Base-by-base conservation (phyloP, 2,797 vertebrate species). In the Cyprinodon diabolis region DNA sequence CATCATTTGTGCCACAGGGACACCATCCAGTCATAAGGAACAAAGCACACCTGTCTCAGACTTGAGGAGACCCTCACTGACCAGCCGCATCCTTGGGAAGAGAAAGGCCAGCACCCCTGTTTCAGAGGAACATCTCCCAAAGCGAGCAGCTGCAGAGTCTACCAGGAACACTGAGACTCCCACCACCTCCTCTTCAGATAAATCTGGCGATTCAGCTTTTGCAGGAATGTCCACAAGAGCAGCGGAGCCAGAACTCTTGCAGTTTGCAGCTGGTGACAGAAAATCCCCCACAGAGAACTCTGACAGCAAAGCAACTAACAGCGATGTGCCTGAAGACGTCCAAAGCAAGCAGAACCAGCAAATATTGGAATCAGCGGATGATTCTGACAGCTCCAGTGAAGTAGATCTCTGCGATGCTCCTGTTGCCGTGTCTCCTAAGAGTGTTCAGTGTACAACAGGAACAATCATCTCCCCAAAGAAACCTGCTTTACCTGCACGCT, bases 71-170 rank as follows among this genome's bases (percentile, higher is more conserved):
- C 84, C 89, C 3, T 83, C 85, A 2, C 72, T 91, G 63, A 17
- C 84, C 23, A 90, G 85, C 60, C 78, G 80, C 43, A 70, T 91
- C 48, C 92, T 94, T 0, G 92, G 94, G 25, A 95, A 95, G 80
- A 92, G 95, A 49, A 93, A 92, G 70, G 90, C 89, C 74, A 87
- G 83, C 56, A 63, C 87, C 0, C 37, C 81, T 11, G 72, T 77
- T 17, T 48, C 72, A 55, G 89, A 82, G 37, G 81, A 81, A 40
- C 86, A 88, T 23, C 74, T 74, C 37, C 12, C 69, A 45, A 93
- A 92, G 76, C 81, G 83, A 62, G 30, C 69, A 30, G 66, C 72
- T 15, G 75, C 56, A 35, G 72, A 69, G 25, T 67, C 72, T 66
- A 57, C 72, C 40, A 37, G 0, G 30, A 76, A 76, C 30, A 4